Conservation (phyloP, 2,113 vertebrate genomes). For the Taxidea taxus region DNA sequence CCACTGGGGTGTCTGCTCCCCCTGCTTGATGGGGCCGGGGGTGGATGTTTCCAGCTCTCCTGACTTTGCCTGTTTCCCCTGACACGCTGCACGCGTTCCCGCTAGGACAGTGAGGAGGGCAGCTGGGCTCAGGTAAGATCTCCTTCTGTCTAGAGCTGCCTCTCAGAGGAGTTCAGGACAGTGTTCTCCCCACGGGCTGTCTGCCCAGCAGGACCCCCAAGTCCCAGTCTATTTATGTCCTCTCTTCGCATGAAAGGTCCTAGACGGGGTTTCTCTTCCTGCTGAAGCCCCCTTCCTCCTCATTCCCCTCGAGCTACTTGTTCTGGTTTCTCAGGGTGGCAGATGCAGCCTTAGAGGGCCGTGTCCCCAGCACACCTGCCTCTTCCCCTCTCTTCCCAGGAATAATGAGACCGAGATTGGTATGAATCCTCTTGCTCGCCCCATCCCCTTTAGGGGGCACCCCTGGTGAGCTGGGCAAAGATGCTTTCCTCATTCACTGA, state of each 20-base stretch:
- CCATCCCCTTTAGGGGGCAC: background rate
- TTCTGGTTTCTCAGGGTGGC: background rate
- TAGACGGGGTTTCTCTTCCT: background rate
- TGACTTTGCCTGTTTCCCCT: constrained; percentile 81
- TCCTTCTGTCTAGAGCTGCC: background rate
- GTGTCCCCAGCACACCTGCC: background rate
- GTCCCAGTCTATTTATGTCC: background rate
- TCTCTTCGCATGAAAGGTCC: background rate
- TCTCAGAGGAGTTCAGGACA: background rate
- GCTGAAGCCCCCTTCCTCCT: fast-evolving
- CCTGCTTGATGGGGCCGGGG: background rate
- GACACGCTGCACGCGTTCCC: constrained; percentile 85
- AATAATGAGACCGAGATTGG: background rate
- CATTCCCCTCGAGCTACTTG: fast-evolving
- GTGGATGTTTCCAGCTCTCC: background rate
- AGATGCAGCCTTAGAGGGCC: background rate
- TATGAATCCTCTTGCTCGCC: background rate
- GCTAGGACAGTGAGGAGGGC: constrained; percentile 96
- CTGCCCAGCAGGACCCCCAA: background rate
- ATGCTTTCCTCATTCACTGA: background rate
- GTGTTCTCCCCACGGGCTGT: background rate
- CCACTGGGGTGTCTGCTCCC: background rate
- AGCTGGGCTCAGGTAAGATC: constrained; percentile 98
- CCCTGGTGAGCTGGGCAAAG: background rate
- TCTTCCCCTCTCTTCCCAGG: background rate